Evolutionary conservation across 2,113 vertebrate species (phyloP).

Genomic region (Catharus bicknelli): DNA sequence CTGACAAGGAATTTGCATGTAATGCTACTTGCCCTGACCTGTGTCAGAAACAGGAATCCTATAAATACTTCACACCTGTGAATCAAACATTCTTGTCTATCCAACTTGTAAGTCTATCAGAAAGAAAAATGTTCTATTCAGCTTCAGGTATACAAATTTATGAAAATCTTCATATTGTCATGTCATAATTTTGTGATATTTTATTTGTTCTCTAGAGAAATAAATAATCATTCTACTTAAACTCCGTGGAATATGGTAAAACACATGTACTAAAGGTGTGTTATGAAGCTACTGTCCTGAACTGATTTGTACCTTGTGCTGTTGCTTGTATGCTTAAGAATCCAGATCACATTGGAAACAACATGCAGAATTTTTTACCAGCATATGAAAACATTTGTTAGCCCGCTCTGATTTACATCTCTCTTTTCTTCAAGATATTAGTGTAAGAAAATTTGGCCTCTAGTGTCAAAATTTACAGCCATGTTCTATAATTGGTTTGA

Average conservation of each 20-base stretch:
- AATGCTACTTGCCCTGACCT: not conserved
- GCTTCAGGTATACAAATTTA: not conserved
- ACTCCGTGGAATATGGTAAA: not conserved
- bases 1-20: not conserved
- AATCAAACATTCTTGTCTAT: not conserved
- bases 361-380: not conserved
- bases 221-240: not conserved
- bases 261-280: rapidly evolving
- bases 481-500: not conserved
- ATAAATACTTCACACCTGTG: not conserved
- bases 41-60: not conserved
- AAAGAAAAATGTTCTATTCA: not conserved
- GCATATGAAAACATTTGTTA: not conserved
- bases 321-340: not conserved
- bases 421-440: not conserved
- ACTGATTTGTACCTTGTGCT: not conserved
- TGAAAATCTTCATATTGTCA: not conserved
- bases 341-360: not conserved
- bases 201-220: not conserved
- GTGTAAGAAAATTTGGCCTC: not conserved
- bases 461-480: not conserved
- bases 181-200: not conserved
- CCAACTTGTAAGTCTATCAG: not conserved
- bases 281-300: not conserved
- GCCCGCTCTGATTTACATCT: not conserved